Percentiles rank a stretch among this genome's conserved stretches.
Evolutionary conservation across 1,140 invertebrate species (phyloP).

Genomic region (Belonocnema kinseyi): DNA sequence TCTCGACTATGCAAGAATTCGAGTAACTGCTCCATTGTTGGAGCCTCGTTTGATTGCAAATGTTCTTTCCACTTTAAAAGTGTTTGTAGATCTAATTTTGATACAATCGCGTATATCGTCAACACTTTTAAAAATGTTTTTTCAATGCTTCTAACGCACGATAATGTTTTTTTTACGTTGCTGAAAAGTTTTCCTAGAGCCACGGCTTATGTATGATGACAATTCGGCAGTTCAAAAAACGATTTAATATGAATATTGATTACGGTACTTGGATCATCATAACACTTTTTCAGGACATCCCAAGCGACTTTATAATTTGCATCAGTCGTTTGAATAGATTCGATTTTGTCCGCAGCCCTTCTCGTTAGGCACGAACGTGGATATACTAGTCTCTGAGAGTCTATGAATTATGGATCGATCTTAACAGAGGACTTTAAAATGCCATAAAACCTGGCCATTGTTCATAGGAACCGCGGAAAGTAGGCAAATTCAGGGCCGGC

Average conservation of each 20-base stretch:
- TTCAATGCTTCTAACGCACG: neutral
- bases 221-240: neutral
- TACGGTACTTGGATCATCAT: too few relatives aligned
- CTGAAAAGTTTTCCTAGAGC: neutral
- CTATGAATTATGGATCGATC: neutral
- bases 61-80: too few relatives aligned
- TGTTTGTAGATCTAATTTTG: too few relatives aligned
- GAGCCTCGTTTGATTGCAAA: too few relatives aligned
- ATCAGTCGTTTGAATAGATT: neutral
- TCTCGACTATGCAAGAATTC: too few relatives aligned
- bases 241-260: neutral
- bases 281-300: too few relatives aligned
- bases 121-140: too few relatives aligned
- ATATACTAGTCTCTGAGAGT: neutral
- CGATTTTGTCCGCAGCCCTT: neutral
- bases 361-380: neutral
- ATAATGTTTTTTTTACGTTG: neutral
- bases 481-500: too few relatives aligned
- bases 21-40: too few relatives aligned
- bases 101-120: too few relatives aligned
- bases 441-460: neutral
- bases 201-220: neutral
- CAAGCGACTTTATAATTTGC: too few relatives aligned
- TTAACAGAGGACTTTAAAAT: neutral
- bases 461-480: too few relatives aligned